A percentile compares a stretch with the other conserved stretches of the same genome.
phyloP scores from a whole-genome alignment of 2,797 vertebrate species.

The Heteromormyrus szaboi region DNA sequence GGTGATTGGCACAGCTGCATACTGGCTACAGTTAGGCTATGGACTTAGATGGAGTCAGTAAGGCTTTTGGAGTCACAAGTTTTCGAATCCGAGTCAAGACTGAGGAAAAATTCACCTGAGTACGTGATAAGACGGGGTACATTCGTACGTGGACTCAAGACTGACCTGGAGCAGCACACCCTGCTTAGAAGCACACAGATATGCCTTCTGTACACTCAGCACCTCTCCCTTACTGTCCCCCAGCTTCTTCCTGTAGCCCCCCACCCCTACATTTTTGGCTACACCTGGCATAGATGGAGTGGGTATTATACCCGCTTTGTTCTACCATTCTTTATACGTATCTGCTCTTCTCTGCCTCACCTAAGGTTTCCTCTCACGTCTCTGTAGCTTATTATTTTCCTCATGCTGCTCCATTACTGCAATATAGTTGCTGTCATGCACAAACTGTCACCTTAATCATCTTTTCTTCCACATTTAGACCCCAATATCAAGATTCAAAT shows the following conservation, averaged over 20 bases:
- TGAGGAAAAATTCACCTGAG: neutral
- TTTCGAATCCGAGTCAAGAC: neutral
- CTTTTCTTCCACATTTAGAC: neutral
- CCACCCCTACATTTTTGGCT: neutral
- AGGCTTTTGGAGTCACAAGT: neutral
- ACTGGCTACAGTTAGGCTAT: neutral
- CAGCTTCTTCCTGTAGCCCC: neutral
- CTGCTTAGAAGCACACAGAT: neutral
- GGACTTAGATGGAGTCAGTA: neutral
- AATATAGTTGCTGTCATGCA: neutral
- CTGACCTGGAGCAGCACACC: neutral
- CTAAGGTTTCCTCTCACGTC: neutral
- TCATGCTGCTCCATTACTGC: neutral
- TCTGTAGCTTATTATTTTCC: neutral
- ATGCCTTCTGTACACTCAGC: neutral
- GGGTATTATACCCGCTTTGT: neutral
- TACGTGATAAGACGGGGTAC: neutral
- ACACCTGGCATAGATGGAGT: neutral
- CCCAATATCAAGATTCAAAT: neutral
- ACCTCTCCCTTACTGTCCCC: neutral
- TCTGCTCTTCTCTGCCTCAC: neutral
- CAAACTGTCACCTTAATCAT: neutral
- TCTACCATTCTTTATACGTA: neutral
- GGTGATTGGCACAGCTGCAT: neutral
- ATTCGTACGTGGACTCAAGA: neutral